These are phyloP conservation scores for Centroberyx gerrardi DNA, from an alignment of 2,797 vertebrate genomes.

Conservation along the genomic window DNA sequence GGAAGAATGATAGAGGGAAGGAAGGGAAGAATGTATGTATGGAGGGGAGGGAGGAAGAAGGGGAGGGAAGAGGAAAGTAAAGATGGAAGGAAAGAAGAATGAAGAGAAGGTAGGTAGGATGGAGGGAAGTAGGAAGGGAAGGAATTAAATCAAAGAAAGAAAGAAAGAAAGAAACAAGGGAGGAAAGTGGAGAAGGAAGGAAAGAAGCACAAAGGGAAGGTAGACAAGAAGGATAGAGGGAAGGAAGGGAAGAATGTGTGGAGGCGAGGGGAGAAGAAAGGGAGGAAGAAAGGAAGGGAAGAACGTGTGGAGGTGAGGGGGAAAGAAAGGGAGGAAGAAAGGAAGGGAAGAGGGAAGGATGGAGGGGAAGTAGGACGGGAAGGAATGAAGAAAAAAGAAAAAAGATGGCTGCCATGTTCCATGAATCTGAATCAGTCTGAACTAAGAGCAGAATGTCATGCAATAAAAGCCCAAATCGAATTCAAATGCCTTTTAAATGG, in stretches of 20 bases:
- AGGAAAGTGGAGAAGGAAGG: not conserved
- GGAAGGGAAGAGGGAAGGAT: no score
- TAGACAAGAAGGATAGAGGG: not conserved
- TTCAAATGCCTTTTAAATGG: conserved; percentile 1
- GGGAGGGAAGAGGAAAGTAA: not conserved
- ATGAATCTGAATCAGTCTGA: not conserved
- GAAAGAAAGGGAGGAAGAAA: no score
- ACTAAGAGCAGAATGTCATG: not conserved
- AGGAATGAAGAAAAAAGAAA: no score
- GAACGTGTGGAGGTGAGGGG: no score
- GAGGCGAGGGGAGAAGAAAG: no score
- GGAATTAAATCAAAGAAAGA: no score
- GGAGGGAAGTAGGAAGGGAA: not conserved
- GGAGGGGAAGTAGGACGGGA: no score
- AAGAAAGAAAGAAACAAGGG: not conserved
- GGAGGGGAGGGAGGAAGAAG: no score
- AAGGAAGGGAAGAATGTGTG: not conserved
- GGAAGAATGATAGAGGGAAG: no score
- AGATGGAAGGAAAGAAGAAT: not conserved
- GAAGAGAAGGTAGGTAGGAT: no score
- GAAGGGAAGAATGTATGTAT: no score
- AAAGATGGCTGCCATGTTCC: no score
- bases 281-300: not conserved
- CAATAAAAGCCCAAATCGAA: conserved; percentile 11
- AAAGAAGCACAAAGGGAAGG: not conserved